Evolutionary conservation across 2,113 vertebrate species (phyloP), one percentile per base, ranked within the genome.

Genomic region (Alaudala cheleensis): DNA sequence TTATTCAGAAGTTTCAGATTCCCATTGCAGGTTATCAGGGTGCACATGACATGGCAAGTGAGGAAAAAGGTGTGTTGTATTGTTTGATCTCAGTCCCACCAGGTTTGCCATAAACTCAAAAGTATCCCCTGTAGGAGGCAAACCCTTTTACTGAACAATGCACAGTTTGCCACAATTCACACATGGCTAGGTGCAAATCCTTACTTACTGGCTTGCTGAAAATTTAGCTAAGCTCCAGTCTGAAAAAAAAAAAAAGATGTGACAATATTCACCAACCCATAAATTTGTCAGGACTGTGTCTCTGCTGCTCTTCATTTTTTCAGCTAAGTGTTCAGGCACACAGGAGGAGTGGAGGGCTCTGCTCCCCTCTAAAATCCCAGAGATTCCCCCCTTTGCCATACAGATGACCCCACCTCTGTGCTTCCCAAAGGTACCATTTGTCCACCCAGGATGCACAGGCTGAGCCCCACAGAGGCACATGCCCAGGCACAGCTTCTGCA

Each of bases 401-500:
- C 26, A 57, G n/a, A 56, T n/a, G 16, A 2, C 11, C 19, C 20
- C 84, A 53, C 2, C 37, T 47, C 51, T 47, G 12, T 81, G 45
- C 14, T 64, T 31, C 21, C 10, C 66, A 39, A 40, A 65, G 23
- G 13, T 45, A 34, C 28, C 37, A 6, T 31, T 61, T 40, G 8
- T 47, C 31, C 15, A 53, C 6, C 5, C 11, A 64, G 58, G 54
- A 34, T 39, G 37, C 21, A 17, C 12, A 3, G 54, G 9, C 37
- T 3, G 6, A 86, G 64, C 23, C 34, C 18, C 47, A 40, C 0
- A 12, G 56, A 31, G 28, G 8, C 23, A n/a, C 0, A 0, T 16
- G 24, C 31, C 42, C 5, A 0, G n/a, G 56, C 39, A 58, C 0
- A 0, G 34, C 31, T 61, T 29, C 4, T 62, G 42, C 60, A 57